Conservation (phyloP, 2,888 invertebrate genomes). For the Andricus quercusramuli region DNA sequence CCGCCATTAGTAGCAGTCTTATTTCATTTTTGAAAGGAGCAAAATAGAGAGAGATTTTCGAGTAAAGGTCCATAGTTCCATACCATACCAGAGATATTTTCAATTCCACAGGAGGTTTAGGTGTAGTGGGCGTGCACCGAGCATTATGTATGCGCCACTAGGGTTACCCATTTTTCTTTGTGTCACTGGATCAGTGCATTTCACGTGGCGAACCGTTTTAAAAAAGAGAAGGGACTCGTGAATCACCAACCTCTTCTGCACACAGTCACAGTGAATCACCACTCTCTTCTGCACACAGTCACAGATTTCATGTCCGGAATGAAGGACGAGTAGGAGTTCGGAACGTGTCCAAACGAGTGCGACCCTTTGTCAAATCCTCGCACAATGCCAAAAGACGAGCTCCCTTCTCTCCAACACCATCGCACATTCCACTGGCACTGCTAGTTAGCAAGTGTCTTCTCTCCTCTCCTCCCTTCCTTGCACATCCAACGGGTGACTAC, state of each 20-base stretch:
- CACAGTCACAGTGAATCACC: slow-evolving; percentile 7
- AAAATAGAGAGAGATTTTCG: neutral
- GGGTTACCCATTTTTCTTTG: slow-evolving; percentile 18
- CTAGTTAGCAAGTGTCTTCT: slow-evolving; percentile 1
- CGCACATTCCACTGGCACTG: neutral
- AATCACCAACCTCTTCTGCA: neutral
- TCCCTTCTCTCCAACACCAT: neutral
- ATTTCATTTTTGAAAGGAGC: neutral
- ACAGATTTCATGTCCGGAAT: neutral
- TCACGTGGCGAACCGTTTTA: slow-evolving; percentile 16
- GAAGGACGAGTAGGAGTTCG: neutral
- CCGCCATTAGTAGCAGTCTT: neutral
- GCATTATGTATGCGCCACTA: slow-evolving; percentile 16
- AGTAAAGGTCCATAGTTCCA: neutral
- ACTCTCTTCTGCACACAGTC: neutral
- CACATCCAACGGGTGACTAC: neutral
- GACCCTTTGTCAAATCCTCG: slow-evolving; percentile 1
- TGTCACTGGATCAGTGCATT: slow-evolving; percentile 17
- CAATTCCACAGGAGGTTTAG: neutral
- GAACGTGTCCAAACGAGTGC: slow-evolving; percentile 12
- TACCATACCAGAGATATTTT: neutral
- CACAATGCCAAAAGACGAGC: neutral
- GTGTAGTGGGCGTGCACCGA: slow-evolving; percentile 2
- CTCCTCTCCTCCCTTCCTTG: neutral
- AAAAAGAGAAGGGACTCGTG: slow-evolving; percentile 10